phyloP scores from a whole-genome alignment of 2,888 invertebrate genomes.

The Drosophila differens region DNA sequence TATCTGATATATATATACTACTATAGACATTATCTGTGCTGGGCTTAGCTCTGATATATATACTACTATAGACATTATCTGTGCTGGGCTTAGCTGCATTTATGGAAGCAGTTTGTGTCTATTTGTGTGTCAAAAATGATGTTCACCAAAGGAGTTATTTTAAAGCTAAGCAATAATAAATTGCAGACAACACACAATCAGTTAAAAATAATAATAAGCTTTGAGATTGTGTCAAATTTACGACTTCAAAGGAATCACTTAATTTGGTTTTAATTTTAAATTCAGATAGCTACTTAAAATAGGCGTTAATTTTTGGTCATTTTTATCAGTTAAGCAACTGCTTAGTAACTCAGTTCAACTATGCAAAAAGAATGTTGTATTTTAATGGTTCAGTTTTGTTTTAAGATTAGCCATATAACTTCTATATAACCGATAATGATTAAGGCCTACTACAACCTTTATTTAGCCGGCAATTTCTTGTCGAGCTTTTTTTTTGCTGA shows the following conservation, averaged over 20 bases:
- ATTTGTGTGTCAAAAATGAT: slow-evolving; percentile 4
- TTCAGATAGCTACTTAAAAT: not conserved
- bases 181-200: not conserved
- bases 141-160: not conserved
- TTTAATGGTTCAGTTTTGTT: not conserved
- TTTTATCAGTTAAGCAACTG: not conserved
- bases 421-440: not conserved
- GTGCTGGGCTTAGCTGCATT: slow-evolving; percentile 5
- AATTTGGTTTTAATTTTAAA: not conserved
- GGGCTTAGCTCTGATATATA: slow-evolving; percentile 13
- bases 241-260: not conserved
- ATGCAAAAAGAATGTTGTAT: not conserved
- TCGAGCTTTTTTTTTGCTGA: not conserved
- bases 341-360: not conserved
- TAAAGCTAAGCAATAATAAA: not conserved
- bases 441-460: not conserved
- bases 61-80: slow-evolving; percentile 4
- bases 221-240: not conserved
- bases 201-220: not conserved
- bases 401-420: not conserved
- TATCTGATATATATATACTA: slow-evolving; percentile 18
- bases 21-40: slow-evolving; percentile 1
- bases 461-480: not conserved
- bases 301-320: not conserved
- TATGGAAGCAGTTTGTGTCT: slow-evolving; percentile 1